These are phyloP conservation scores for Trigoniulus corallinus DNA, from an alignment of 1,140 invertebrate genomes.

Conservation along the genomic window DNA sequence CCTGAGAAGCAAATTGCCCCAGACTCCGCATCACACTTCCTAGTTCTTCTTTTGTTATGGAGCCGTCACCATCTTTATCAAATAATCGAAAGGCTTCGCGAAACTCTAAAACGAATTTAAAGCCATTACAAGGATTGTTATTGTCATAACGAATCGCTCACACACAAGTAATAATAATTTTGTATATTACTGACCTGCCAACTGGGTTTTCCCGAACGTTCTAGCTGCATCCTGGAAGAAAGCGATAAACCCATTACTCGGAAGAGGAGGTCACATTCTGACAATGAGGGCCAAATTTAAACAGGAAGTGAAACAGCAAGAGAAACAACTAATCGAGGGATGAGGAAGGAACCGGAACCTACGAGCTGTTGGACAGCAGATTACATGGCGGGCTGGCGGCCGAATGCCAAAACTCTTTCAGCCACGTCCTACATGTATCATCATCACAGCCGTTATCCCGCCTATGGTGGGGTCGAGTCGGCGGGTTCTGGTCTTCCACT, in stretches of 20 bases:
- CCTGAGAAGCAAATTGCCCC: slow-evolving; percentile 64
- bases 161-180: neutral
- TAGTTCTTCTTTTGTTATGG: slow-evolving; percentile 69
- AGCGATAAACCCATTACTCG: neutral
- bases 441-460: too few relatives aligned
- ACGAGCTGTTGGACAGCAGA: too few relatives aligned
- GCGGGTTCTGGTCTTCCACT: too few relatives aligned
- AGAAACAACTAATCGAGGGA: too few relatives aligned
- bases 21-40: slow-evolving; percentile 66
- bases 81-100: slow-evolving; percentile 73
- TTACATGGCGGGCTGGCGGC: too few relatives aligned
- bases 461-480: too few relatives aligned
- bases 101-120: slow-evolving; percentile 39
- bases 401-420: too few relatives aligned
- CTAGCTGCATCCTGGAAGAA: neutral
- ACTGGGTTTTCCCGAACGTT: neutral
- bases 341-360: too few relatives aligned
- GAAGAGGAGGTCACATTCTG: too few relatives aligned
- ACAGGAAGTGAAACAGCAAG: too few relatives aligned
- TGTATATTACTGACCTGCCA: neutral
- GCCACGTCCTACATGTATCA: too few relatives aligned
- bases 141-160: neutral
- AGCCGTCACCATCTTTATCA: slow-evolving; percentile 74
- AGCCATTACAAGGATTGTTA: neutral
- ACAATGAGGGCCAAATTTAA: too few relatives aligned